These are phyloP conservation scores for Delichon dasypus DNA, from an alignment of 2,797 vertebrate species.

Conservation along the genomic window DNA sequence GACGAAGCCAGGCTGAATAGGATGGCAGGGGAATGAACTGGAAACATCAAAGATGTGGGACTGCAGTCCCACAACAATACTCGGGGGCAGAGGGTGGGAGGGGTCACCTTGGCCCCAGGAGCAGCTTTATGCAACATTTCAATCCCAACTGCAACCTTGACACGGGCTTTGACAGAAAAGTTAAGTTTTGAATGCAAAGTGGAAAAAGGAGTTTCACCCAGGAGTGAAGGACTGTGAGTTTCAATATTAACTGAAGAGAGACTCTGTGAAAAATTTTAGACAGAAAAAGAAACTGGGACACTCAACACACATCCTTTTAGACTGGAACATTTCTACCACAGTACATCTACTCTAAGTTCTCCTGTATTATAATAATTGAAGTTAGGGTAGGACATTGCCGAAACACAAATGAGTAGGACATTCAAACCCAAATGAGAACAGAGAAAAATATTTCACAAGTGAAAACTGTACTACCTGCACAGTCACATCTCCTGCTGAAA, in stretches of 20 bases:
- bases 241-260: neutral
- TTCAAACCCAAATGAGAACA: neutral
- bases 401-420: neutral
- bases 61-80: neutral
- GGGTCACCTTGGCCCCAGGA: neutral
- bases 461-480: neutral
- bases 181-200: neutral
- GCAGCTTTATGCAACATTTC: neutral
- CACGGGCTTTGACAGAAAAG: neutral
- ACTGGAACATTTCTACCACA: neutral
- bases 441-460: neutral
- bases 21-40: neutral
- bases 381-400: neutral
- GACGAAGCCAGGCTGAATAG: neutral
- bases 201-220: neutral
- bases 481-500: neutral
- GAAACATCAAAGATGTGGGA: neutral
- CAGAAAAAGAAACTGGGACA: neutral
- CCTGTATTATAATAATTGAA: neutral
- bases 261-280: neutral
- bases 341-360: neutral
- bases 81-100: fast-evolving
- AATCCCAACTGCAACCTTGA: neutral
- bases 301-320: neutral
- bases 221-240: neutral